phyloP scores from a whole-genome alignment of 2,888 invertebrate species.

The Nematopogon swammerdamellus region DNA sequence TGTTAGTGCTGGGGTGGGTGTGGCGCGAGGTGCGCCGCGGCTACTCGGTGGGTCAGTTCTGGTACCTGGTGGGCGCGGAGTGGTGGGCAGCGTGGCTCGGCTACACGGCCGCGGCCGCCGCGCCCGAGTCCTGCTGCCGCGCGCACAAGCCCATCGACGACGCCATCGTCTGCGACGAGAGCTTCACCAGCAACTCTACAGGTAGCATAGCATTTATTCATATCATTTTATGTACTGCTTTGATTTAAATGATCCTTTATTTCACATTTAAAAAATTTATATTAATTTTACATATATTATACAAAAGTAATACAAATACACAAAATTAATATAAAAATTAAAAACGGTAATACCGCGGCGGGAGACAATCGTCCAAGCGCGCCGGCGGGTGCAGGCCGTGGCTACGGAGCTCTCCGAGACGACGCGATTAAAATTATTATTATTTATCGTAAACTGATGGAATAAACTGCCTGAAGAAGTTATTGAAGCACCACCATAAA shows the following conservation, averaged over 20 bases:
- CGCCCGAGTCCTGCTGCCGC: slow-evolving; percentile 24
- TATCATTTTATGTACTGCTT: neutral
- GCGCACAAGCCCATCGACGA: slow-evolving; percentile 48
- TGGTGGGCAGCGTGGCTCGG: slow-evolving; percentile 86
- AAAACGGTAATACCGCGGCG: too few relatives aligned
- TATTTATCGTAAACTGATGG: too few relatives aligned
- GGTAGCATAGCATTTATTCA: slow-evolving; percentile 20
- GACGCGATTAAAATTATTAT: too few relatives aligned
- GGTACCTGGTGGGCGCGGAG: slow-evolving; percentile 81
- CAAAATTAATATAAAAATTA: too few relatives aligned
- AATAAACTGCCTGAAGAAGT: too few relatives aligned
- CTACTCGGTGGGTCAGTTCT: slow-evolving; percentile 78
- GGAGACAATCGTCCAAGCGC: too few relatives aligned
- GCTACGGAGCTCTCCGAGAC: too few relatives aligned
- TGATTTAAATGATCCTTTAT: slow-evolving; percentile 1
- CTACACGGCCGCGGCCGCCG: slow-evolving; percentile 54
- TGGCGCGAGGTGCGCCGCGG: slow-evolving; percentile 73
- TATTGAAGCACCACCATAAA: too few relatives aligned
- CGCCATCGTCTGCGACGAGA: slow-evolving; percentile 66
- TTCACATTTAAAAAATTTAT: too few relatives aligned
- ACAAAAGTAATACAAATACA: too few relatives aligned
- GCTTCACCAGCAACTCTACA: slow-evolving; percentile 62
- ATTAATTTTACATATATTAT: too few relatives aligned
- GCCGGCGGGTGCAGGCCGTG: too few relatives aligned
- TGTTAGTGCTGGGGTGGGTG: slow-evolving; percentile 75